These are phyloP conservation scores for Pardosa pseudoannulata DNA, from an alignment of 2,888 invertebrate genomes.

Conservation along the genomic window DNA sequence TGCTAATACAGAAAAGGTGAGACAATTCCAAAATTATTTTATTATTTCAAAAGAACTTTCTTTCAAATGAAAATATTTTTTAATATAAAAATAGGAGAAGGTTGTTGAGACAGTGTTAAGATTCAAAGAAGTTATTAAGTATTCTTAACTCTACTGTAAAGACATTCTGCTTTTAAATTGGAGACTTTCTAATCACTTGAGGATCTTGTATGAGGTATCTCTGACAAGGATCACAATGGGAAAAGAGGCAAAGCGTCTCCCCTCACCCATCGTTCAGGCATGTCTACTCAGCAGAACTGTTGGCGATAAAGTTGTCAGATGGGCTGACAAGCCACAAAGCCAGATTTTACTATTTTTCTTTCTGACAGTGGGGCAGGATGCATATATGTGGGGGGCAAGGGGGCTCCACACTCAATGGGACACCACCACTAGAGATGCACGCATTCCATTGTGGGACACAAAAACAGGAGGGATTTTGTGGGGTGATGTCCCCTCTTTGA, in stretches of 20 bases:
- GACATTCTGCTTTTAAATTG: background rate
- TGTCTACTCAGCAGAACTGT: constrained; percentile 35
- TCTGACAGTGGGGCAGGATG: background rate
- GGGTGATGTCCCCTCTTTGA: constrained; percentile 18
- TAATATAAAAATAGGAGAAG: no score
- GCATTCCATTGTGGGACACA: constrained; percentile 53
- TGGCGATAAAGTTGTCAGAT: constrained; percentile 72
- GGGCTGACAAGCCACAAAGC: constrained; percentile 69
- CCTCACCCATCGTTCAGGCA: background rate
- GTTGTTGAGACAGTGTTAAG: no score
- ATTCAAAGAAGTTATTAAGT: no score
- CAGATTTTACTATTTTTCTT: constrained; percentile 46
- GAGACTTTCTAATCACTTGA: background rate
- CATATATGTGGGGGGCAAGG: background rate
- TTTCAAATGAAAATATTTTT: no score
- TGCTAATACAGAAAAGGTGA: no score
- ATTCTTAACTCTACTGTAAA: no score
- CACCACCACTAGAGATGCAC: constrained; percentile 42
- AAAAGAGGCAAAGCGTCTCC: background rate
- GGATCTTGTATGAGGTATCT: background rate
- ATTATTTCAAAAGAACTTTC: no score
- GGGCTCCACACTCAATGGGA: constrained; percentile 27
- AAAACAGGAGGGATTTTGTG: constrained; percentile 47
- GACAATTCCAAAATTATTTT: no score
- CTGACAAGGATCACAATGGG: constrained; percentile 35